Base-by-base conservation (phyloP, 2,888 invertebrate genomes). In the Hirtodrosophila duncani region DNA sequence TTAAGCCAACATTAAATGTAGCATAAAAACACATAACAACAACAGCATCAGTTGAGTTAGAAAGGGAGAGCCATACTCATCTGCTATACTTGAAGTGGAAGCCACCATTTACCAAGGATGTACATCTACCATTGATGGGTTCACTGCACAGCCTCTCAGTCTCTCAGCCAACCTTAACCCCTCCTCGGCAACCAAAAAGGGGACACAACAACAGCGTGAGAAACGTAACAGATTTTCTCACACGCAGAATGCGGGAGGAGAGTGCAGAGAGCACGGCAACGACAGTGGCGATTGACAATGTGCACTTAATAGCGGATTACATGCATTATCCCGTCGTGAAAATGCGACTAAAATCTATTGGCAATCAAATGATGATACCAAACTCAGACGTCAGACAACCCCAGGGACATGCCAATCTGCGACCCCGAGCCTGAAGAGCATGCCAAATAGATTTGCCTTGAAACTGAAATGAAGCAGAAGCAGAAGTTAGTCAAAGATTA, bases 1-100 rank as follows among this genome's bases (percentile, higher is more conserved):
- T 83, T 84, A 84, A 84, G 84, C 84, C 84, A 84, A 84, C 81
- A 84, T 83, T 84, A 83, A 84, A 84, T 84, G 84, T 84, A 83
- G 84, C 84, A 84, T 83, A 83, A 84, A 84, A 84, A 84, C 79
- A 83, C 84, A 84, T 83, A 83, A 84, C 71, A 74, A 61, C 44
- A 59, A 33, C 39, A 31, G 37, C 42, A 37, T 30, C 31, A 52
- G 37, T 26, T 31, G 48, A 38, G 17, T 18, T 48, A 7, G 50
- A n/a, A 13, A 56, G 44, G 46, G 6, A 9, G 62, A 53, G 56
- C 46, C 46, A 56, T 20, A 16, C 33, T 31, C 48, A 31, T 31
- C 31, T 31, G 21, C 8, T 16, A 18, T 46, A 23, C 17, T 10
- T 20, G 20, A 37, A 18, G 37, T n/a, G 14, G 31, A 10, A 44